Percentiles rank a stretch among this genome's conserved stretches.
Evolutionary conservation across 2,113 vertebrate species (phyloP).

Genomic region (Prinia subflava): DNA sequence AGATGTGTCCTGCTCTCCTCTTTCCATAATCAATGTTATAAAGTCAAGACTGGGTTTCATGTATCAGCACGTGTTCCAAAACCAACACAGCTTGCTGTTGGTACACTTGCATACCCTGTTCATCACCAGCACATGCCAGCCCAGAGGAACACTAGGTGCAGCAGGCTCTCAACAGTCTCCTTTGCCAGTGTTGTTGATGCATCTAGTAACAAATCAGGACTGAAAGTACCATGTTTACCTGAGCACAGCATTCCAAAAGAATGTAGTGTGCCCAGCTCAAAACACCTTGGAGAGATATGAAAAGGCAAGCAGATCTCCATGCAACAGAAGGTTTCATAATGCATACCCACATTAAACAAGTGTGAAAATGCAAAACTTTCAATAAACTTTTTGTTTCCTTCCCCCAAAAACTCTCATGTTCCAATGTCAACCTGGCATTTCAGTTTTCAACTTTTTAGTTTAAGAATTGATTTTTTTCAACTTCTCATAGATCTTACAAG

Average conservation of each 20-base stretch:
- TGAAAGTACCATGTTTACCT: neutral
- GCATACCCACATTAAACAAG: neutral
- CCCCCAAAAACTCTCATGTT: accelerated
- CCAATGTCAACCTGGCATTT: neutral
- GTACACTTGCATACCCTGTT: neutral
- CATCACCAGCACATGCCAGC: neutral
- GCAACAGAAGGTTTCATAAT: neutral
- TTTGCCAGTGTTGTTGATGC: neutral
- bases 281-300: neutral
- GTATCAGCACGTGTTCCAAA: neutral
- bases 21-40: neutral
- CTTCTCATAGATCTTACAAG: neutral
- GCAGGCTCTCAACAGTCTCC: neutral
- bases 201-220: neutral
- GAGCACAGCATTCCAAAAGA: neutral
- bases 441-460: neutral
- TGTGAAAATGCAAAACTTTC: neutral
- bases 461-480: neutral
- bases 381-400: neutral
- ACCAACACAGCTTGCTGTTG: neutral
- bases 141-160: neutral
- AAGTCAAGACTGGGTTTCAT: neutral
- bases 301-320: neutral
- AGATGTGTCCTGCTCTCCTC: neutral
- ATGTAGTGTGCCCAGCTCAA: neutral